phyloP scores from a whole-genome alignment of 2,888 invertebrate genomes.

The Dugesia japonica region DNA sequence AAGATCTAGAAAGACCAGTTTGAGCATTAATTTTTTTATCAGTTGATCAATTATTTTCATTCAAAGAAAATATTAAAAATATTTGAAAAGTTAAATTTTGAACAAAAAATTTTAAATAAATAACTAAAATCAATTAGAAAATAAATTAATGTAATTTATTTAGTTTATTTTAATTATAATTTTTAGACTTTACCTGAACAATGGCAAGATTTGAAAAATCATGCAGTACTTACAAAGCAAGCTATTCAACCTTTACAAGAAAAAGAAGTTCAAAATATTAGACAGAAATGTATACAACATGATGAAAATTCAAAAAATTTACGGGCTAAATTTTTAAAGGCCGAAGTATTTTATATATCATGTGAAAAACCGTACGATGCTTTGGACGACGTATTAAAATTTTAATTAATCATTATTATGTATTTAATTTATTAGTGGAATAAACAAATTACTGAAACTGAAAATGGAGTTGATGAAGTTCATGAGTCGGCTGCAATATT shows the following conservation, averaged over 20 bases:
- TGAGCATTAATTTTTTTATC: too few relatives aligned
- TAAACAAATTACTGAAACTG: conserved; percentile 17
- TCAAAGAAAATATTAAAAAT: too few relatives aligned
- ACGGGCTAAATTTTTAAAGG: conserved; percentile 2
- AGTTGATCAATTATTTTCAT: too few relatives aligned
- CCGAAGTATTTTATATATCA: conserved; percentile 2
- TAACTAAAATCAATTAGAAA: too few relatives aligned
- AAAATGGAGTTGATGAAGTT: conserved; percentile 10
- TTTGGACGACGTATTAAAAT: conserved; percentile 26
- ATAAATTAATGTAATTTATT: too few relatives aligned
- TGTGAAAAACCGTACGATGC: conserved; percentile 27
- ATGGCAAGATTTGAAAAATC: conserved; percentile 34
- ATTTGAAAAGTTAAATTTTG: too few relatives aligned
- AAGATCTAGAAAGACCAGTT: too few relatives aligned
- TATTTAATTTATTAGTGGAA: conserved; percentile 23
- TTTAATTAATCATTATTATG: too few relatives aligned
- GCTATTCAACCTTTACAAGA: conserved; percentile 29
- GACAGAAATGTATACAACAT: conserved; percentile 20
- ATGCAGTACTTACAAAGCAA: conserved; percentile 25
- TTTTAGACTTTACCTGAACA: conserved; percentile 32
- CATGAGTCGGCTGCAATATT: conserved; percentile 32
- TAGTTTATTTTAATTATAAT: too few relatives aligned
- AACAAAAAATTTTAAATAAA: too few relatives aligned
- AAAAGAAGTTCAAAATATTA: conserved; percentile 30
- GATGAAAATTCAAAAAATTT: conserved; percentile 21